Conservation (phyloP, 53 echinoderm and acorn worm species). For the Antedon mediterranea region DNA sequence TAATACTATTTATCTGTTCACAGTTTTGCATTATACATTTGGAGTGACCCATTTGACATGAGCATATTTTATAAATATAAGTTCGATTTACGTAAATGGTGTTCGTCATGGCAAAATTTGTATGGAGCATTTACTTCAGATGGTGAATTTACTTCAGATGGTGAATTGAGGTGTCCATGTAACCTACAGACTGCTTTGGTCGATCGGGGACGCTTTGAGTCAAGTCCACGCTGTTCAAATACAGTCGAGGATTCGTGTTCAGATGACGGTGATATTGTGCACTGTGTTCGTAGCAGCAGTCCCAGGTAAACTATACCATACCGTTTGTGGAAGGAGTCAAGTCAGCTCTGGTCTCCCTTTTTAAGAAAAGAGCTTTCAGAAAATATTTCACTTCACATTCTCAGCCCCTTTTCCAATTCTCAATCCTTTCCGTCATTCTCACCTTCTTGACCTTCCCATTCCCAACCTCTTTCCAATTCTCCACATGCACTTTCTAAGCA, state of each 20-base stretch:
- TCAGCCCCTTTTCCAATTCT: too few relatives aligned
- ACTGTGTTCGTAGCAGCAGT: constrained; percentile 40
- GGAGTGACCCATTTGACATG: not conserved
- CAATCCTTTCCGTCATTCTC: too few relatives aligned
- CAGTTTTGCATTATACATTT: not conserved
- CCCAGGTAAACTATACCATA: constrained; percentile 61
- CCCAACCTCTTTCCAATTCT: too few relatives aligned
- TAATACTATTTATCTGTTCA: not conserved
- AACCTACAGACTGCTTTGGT: constrained; percentile 40
- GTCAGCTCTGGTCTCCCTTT: too few relatives aligned
- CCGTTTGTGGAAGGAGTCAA: too few relatives aligned
- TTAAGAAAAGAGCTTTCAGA: too few relatives aligned
- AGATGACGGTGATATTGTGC: constrained; percentile 34
- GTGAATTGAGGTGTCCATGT: constrained; percentile 32
- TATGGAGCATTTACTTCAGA: not conserved
- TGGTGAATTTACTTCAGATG: not conserved
- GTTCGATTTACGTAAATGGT: not conserved
- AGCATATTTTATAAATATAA: not conserved
- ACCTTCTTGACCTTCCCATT: too few relatives aligned
- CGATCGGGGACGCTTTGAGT: constrained; percentile 39
- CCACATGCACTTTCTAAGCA: too few relatives aligned
- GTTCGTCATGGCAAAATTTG: not conserved
- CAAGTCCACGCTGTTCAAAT: constrained; percentile 29
- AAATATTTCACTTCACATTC: too few relatives aligned
- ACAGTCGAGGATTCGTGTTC: constrained; percentile 14